Evolutionary conservation across 2,797 vertebrate genomes (phyloP).

Genomic region (Argya squamiceps): DNA sequence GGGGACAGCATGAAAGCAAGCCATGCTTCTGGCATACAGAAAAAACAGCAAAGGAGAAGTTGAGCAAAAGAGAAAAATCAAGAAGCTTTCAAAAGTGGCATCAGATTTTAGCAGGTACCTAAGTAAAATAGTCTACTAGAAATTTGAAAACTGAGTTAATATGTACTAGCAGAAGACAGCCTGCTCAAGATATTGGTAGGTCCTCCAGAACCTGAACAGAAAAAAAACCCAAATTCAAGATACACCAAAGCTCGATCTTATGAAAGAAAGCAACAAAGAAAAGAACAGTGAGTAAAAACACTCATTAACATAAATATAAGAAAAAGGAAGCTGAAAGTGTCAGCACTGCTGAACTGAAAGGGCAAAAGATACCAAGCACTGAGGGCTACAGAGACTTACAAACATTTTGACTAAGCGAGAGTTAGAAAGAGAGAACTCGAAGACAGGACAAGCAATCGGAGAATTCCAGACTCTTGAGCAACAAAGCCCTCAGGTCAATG

Average conservation of each 20-base stretch:
- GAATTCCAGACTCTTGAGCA: neutral
- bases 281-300: neutral
- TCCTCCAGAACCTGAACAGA: neutral
- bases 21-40: neutral
- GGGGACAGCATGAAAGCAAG: neutral
- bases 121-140: neutral
- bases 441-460: rapidly evolving
- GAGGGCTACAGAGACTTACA: neutral
- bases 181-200: neutral
- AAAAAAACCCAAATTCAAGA: neutral
- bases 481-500: rapidly evolving
- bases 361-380: neutral
- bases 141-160: neutral
- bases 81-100: neutral
- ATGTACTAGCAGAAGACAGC: neutral
- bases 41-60: neutral
- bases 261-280: neutral
- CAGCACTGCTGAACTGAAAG: neutral
- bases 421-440: neutral
- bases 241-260: neutral
- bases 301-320: neutral
- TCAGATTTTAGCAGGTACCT: neutral
- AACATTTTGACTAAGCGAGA: neutral
- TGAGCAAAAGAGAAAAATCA: neutral
- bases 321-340: neutral